Evolutionary conservation across 2,888 invertebrate genomes (phyloP), one percentile per base, ranked within the genome.

Genomic region (Parascotia fuliginaria): DNA sequence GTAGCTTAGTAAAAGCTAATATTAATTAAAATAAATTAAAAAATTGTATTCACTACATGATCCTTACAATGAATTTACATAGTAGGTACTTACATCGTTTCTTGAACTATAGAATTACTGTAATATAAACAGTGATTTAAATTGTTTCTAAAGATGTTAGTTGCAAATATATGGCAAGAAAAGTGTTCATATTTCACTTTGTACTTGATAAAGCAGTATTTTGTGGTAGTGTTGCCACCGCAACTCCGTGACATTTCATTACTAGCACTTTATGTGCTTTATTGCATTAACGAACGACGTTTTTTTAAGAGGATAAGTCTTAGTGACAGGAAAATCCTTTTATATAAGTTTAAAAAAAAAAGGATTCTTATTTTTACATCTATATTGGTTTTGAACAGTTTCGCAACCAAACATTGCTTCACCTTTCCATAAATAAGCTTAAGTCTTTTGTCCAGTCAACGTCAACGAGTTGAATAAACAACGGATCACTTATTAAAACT

Each of bases 401-500:
- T 24, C 24, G 4, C 24, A 24, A 24, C 24, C 24, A 24, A 24
- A 24, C 7, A 24, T 24, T 24, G 4, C 24, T 7, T 24, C 24
- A 24, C 7, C 24, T 7, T 13, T 31, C n/a, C 31, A 31, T 31
- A 31, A 14, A 9, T 16, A 7, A 15, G 6, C 14, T 7, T 9
- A 11, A 36, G 3, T 11, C 16, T 36, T 11, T 36, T 37, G 44
- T 31, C 31, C 13, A 12, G 14, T 31, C 13, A 24, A 29, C 37
- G 22, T 37, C 44, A 29, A 19, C 28, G 6, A 9, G 22, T 29
- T 44, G 32, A 33, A 28, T 33, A 34, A 49, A 32, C 44, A 56
- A 50, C 47, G 48, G 47, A 54, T 57, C 41, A 51, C 57, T 48
- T 45, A 42, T 51, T 43, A 49, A 54, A 50, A 57, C 11, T 29